Evolutionary conservation across 2,113 vertebrate species (phyloP), one percentile per base, ranked within the genome.

Genomic region (Irena cyanogastra): DNA sequence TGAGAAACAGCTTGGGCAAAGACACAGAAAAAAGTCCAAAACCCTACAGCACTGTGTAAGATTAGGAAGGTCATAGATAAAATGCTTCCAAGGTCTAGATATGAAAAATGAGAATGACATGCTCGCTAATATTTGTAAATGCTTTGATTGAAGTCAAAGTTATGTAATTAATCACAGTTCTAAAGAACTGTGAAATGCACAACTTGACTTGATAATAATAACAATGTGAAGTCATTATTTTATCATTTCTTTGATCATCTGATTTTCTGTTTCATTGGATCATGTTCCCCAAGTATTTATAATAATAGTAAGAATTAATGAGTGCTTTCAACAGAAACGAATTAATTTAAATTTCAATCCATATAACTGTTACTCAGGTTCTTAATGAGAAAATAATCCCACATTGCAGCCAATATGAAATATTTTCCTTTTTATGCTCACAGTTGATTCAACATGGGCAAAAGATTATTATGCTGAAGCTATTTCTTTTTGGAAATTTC

Each of bases 241-340:
- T 68, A 82, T 54, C 9, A 91, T 93, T 84, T 90, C 56, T 75
- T 13, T 60, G 70, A 84, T 68, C 56, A 82, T 49, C 42, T 74
- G 71, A 93, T 92, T 72, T 95, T 93, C 52, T 79, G 49, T 86
- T 93, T 79, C 89, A 83, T 2, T 74, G 66, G 63, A 80, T 86
- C 22, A 42, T 49, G 54, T 74, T 86, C 35, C 23, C 33, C 24
- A 77, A 90, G 59, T 42, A 93, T 59, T 93, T 81, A 69, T 44
- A 85, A 65, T 59, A 85, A 82, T 10, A 54, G 30, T 17, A 81
- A 72, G 72, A 94, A 85, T 80, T 83, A 95, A 16, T 70, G 83
- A 85, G 31, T 31, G 35, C 22, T n/a, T 89, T 90, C 39, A 74
- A 78, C 13, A 78, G 60, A 90, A 93, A 86, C 3, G 0, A 92